phyloP scores from a whole-genome alignment of 2,113 vertebrate genomes.

The Dicrurus megarhynchus region DNA sequence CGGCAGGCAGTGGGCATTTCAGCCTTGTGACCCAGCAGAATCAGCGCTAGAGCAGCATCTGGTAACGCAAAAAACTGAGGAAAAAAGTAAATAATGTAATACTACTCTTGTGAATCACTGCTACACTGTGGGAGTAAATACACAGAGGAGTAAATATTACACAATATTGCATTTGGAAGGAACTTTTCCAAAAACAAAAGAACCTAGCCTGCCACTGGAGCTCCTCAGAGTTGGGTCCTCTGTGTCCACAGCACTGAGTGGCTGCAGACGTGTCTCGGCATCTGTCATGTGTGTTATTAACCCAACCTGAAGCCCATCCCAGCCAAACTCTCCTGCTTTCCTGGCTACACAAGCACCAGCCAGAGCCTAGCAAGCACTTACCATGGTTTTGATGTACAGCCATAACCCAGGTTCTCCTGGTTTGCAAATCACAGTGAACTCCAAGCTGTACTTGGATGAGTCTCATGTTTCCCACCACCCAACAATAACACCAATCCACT shows the following conservation, averaged over 20 bases:
- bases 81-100: neutral
- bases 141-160: neutral
- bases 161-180: neutral
- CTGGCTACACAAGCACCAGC: neutral
- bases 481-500: neutral
- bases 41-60: neutral
- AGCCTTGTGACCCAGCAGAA: neutral
- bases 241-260: neutral
- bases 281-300: neutral
- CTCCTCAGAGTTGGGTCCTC: neutral
- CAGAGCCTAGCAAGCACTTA: neutral
- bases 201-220: neutral
- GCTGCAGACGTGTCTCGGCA: neutral
- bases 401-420: neutral
- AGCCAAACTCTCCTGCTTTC: neutral
- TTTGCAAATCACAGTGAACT: neutral
- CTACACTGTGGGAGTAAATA: neutral
- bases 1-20: neutral
- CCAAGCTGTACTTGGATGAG: neutral
- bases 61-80: neutral
- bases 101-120: neutral
- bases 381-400: neutral
- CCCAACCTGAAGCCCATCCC: neutral
- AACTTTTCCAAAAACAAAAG: neutral
- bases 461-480: conserved; percentile 16